Base-by-base conservation (phyloP, 2,113 vertebrate genomes). In the Nothoprocta pentlandii region DNA sequence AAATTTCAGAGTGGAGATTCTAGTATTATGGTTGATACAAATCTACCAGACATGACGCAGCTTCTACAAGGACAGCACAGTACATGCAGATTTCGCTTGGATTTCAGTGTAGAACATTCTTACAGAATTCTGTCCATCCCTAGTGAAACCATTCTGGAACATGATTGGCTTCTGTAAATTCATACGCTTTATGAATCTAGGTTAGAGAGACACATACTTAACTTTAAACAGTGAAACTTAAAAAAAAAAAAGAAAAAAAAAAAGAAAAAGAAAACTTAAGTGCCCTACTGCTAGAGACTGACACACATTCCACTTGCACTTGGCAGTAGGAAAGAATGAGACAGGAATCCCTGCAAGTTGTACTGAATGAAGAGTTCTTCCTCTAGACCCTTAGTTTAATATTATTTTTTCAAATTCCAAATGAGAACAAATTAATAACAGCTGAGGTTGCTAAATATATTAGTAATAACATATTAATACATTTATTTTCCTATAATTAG, bases 321-420 rank as follows among this genome's bases (percentile, higher is more conserved):
- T 0, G 0, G 19, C 15, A 75, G 34, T 2, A 30, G 64, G 51
- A 91, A 80, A 87, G 76, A 94, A 77, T 51, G 87, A 93, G 79
- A 77, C 66, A 94, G 94, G 75, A 89, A 93, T 78, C 19, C 76
- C 58, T 47, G 36, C 12, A 84, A 32, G 44, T 71, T 85, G 20
- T 23, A 46, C 28, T 42, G 23, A 42, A 13, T 2, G 3, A 85
- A 58, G 42, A 71, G 36, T 28, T 82, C 47, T 76, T 84, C 25
- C 62, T 90, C 63, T 6, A 16, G 59, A n/a, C 25, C 10, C 63
- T 85, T 34, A 62, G 20, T 42, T 80, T 58, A 91, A 12, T 39
- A 83, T 62, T 15, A 90, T 2, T 7, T 61, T 28, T 51, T 12
- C 9, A 75, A 59, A 44, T 15, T 30, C 17, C 22, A 51, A 76